Conservation (phyloP, 2,888 invertebrate genomes). For the Scaptomyza polygonia region DNA sequence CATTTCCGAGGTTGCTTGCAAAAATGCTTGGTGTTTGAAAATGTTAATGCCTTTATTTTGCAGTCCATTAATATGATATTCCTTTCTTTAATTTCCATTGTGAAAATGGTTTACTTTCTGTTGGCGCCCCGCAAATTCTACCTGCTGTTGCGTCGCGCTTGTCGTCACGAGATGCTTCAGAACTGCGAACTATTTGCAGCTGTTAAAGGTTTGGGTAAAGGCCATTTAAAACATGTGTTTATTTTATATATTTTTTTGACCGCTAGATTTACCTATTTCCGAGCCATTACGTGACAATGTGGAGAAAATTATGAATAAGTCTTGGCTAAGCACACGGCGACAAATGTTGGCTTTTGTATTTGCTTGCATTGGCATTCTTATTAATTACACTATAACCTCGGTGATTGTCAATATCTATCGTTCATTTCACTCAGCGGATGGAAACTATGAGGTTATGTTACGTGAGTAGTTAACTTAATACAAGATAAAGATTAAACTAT, state of each 20-base stretch:
- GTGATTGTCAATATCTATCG: conserved; percentile 64
- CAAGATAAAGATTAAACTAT: not conserved
- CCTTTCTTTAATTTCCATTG: conserved; percentile 56
- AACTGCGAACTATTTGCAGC: conserved; percentile 67
- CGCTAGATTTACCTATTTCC: conserved; percentile 62
- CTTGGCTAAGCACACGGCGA: conserved; percentile 66
- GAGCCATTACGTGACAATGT: conserved; percentile 57
- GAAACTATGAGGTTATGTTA: conserved; percentile 51
- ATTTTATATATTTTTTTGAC: not conserved
- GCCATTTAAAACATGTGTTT: not conserved
- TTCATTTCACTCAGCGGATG: conserved; percentile 21
- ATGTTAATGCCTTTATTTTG: conserved; percentile 23
- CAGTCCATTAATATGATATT: conserved; percentile 66
- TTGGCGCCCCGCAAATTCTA: conserved; percentile 63
- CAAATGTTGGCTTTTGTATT: conserved; percentile 70
- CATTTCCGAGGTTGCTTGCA: conserved; percentile 62
- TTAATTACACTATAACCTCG: conserved; percentile 67
- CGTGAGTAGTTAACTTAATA: conserved; percentile 68
- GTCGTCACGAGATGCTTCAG: conserved; percentile 64
- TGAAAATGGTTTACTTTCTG: conserved; percentile 71
- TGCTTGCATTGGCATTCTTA: conserved; percentile 46
- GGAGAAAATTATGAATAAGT: conserved; percentile 55
- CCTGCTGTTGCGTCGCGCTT: conserved; percentile 53
- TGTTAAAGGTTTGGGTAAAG: conserved; percentile 35
- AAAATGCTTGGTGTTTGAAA: not conserved